Conservation (phyloP, 2,113 vertebrate genomes). For the Oceanodroma tethys region DNA sequence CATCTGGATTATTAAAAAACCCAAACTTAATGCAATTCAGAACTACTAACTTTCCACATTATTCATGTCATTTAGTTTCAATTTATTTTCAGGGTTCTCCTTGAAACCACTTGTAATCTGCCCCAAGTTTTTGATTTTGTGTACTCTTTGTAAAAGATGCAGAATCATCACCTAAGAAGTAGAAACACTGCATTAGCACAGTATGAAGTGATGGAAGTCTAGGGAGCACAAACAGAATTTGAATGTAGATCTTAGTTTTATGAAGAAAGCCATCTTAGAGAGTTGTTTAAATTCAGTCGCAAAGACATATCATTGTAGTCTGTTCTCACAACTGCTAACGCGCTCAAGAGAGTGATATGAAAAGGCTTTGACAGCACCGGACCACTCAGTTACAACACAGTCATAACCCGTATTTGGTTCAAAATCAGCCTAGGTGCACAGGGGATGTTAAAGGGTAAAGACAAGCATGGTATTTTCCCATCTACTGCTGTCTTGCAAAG, state of each 20-base stretch:
- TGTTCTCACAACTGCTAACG: neutral
- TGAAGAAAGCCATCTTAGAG: neutral
- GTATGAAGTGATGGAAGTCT: neutral
- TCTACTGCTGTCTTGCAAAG: neutral
- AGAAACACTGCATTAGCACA: neutral
- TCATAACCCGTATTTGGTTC: neutral
- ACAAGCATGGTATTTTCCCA: neutral
- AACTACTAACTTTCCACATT: neutral
- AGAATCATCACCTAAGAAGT: neutral
- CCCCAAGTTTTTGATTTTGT: neutral
- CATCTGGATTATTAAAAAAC: neutral
- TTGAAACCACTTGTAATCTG: neutral
- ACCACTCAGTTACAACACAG: neutral
- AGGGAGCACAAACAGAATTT: neutral
- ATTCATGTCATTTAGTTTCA: neutral
- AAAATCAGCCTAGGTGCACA: neutral
- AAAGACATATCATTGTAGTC: neutral
- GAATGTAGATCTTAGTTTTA: neutral
- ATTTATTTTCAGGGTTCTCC: neutral
- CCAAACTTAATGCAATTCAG: neutral
- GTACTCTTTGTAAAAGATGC: neutral
- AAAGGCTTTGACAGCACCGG: neutral
- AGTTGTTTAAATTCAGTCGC: neutral
- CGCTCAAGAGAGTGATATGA: neutral
- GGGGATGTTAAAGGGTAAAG: neutral